Percentiles rank a stretch among this genome's conserved stretches.
Evolutionary conservation across 2,888 invertebrate species (phyloP).

Genomic region (Charanyca ferruginea): DNA sequence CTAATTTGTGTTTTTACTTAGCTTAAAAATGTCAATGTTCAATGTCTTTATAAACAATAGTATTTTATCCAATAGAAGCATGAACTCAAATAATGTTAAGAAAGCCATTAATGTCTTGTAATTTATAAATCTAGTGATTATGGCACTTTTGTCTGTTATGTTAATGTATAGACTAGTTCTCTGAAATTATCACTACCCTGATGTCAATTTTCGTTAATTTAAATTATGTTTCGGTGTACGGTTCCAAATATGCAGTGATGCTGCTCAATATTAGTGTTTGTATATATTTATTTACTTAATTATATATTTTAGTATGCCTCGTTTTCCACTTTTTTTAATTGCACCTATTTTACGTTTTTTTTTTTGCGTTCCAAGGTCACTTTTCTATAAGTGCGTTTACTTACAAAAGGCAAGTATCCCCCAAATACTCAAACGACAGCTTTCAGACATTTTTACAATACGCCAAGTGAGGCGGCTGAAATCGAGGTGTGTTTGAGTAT

Average conservation of each 20-base stretch:
- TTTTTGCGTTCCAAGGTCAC: background rate
- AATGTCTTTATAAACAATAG: constrained; percentile 32
- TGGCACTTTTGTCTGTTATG: constrained; percentile 19
- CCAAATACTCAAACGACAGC: background rate
- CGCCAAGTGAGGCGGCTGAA: background rate
- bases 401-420: background rate
- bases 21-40: constrained; percentile 14
- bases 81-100: constrained; percentile 34
- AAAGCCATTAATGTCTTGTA: constrained; percentile 43
- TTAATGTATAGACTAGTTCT: constrained; percentile 17
- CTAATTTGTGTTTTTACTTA: constrained; percentile 28
- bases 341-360: constrained; percentile 31
- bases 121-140: constrained; percentile 16
- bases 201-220: constrained; percentile 33
- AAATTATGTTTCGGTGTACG: constrained; percentile 45
- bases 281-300: constrained; percentile 54
- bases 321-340: constrained; percentile 53
- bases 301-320: constrained; percentile 54
- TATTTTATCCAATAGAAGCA: constrained; percentile 33
- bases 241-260: constrained; percentile 46
- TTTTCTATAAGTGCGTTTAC: background rate
- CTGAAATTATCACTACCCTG: constrained; percentile 5
- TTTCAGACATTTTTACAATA: background rate
- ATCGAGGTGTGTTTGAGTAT: too few species aligned
- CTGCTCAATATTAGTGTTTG: constrained; percentile 33